Evolutionary conservation across 2,113 vertebrate species (phyloP), one percentile per base, ranked within the genome.

Genomic region (Phylloscopus trochiloides): DNA sequence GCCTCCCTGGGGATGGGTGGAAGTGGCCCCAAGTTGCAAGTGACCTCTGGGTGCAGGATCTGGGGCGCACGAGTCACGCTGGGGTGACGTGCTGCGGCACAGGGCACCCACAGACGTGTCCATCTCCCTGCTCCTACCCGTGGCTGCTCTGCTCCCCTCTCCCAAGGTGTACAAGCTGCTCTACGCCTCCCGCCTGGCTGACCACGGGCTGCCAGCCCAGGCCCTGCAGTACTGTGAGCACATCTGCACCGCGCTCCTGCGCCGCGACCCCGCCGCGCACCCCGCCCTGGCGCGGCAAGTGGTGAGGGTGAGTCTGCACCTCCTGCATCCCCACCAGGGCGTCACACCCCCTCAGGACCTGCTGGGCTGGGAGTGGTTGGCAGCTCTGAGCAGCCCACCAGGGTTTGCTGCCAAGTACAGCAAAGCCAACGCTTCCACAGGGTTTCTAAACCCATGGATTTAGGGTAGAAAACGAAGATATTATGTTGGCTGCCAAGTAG

Each of bases 211-310:
- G 19, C 72, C 97, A 7, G 98, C 98, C 31, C 98, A 98, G 95
- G 99, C 99, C 43, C 97, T 99, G 93, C 98, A 99, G 88, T 99
- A 99, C 97, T 99, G 99, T 0, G 99, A 99, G 97, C 98, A 98
- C 78, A 91, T 99, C 1, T 97, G 97, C 12, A 59, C 86, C 1
- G 59, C 67, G 2, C 80, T 99, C 25, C 97, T 99, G 76, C 88
- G 51, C 68, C 97, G 95, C 43, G 74, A 70, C 17, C 95, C 94
- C 2, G 94, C 96, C 52, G 83, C 70, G 14, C 97, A 98, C 82
- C 95, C 97, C 1, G 95, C 98, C 43, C 97, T 99, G 75, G 97
- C 98, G 54, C 97, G 21, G 36, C 98, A 99, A 51, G 94, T 99
- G 73, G 59, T 98, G 78, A 98, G 98, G 98, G 99, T 99, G 97